Evolutionary conservation across 2,113 vertebrate species (phyloP), one percentile per base, ranked within the genome.

Genomic region (Cephalopholis sonnerati): DNA sequence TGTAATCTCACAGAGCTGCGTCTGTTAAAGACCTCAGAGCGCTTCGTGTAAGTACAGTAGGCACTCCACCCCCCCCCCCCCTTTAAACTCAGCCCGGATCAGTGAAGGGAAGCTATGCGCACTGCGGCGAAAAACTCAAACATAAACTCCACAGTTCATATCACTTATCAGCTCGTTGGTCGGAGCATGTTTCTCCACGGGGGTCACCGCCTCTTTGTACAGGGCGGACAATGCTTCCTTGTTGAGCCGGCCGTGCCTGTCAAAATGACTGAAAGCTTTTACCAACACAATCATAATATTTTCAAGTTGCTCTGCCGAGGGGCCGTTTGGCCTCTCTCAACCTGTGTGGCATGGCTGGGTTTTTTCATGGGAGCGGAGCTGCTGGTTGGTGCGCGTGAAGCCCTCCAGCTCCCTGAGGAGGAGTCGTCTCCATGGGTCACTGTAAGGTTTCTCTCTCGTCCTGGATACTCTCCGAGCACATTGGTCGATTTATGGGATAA

Each of bases 131-230:
- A 51, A 44, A 57, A 36, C 66, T 41, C 63, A 20, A 81, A 83
- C 86, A 83, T 87, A 91, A 91, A 90, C 91, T 77, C 63, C 88
- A 88, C 89, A 90, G 82, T 87, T 81, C 79, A 87, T 87, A 87
- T 92, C 86, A 92, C 89, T 93, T 87, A 84, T 90, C 90, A 89
- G 90, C 86, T 91, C 75, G 22, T 90, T 92, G 86, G 79, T 73
- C 13, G 63, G 48, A 73, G 82, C 81, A 22, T 54, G 87, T 79
- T 84, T 48, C 83, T 79, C 83, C 68, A 54, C 20, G 39, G 77
- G 86, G 85, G 81, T 80, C n/a, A 58, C 71, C 66, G 25, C 17
- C 0, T 36, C 57, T 84, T 80, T 63, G 72, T 48, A 32, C 51
- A 3, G 50, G 24, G 66, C 55, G 70, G 64, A 90, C 85, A 88